A percentile compares a stretch with the other conserved stretches of the same genome.
These are phyloP conservation scores for Rhagoletis zephyria DNA, from an alignment of 1,140 invertebrate species.

Conservation along the genomic window DNA sequence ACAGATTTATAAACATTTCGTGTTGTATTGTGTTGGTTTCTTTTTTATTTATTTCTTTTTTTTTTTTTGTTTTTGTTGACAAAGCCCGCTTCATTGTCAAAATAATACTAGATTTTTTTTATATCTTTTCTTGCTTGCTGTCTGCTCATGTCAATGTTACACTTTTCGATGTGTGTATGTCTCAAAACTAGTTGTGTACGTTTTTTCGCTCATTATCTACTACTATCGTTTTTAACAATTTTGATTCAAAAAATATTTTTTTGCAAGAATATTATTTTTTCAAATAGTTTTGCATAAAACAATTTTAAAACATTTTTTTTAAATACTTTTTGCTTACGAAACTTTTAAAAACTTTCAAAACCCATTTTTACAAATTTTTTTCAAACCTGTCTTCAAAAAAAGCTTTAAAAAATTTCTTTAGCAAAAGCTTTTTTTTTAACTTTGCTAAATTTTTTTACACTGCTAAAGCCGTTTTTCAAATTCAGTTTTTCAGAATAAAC, in stretches of 20 bases:
- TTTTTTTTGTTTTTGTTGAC: neutral
- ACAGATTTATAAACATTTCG: neutral
- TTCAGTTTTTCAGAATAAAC: too few species aligned
- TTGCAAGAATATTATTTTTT: neutral
- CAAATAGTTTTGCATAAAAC: neutral
- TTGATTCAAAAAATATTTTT: too few species aligned
- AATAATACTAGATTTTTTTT: neutral
- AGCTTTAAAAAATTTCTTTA: too few species aligned
- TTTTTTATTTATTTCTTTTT: neutral
- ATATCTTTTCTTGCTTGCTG: slow-evolving; percentile 17
- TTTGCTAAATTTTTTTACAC: too few species aligned
- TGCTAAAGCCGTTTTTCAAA: too few species aligned
- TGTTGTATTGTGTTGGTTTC: neutral
- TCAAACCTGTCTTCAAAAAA: too few species aligned
- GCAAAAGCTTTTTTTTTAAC: too few species aligned
- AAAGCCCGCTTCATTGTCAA: slow-evolving; percentile 14
- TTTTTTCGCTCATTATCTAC: slow-evolving; percentile 14
- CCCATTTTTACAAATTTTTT: too few species aligned
- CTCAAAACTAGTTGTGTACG: slow-evolving; percentile 1
- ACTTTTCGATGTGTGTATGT: slow-evolving; percentile 28
- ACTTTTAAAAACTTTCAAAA: too few species aligned
- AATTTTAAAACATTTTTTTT: neutral
- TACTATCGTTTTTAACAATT: too few species aligned
- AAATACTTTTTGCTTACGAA: too few species aligned
- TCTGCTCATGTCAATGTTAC: slow-evolving; percentile 38